These are phyloP conservation scores for Cantharis flavilabris DNA, from an alignment of 2,888 invertebrate genomes.

Conservation along the genomic window DNA sequence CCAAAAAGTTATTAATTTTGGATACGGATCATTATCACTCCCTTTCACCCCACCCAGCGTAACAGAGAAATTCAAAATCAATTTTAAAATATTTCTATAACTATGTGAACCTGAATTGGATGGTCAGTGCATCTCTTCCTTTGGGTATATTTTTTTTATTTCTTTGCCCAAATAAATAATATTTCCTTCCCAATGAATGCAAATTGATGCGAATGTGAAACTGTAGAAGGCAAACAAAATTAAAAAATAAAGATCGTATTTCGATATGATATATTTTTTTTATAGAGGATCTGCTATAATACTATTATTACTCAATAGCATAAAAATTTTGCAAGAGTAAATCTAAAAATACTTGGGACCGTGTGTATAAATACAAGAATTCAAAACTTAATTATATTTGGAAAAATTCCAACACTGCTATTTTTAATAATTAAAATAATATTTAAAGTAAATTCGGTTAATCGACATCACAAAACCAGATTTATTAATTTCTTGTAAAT, in stretches of 20 bases:
- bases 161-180: neutral
- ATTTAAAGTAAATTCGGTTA: neutral
- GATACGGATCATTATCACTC: too few species aligned
- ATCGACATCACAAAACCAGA: neutral
- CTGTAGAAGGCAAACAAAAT: neutral
- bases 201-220: neutral
- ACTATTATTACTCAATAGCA: neutral
- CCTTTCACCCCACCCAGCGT: neutral
- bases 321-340: neutral
- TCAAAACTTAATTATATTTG: neutral
- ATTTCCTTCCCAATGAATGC: neutral
- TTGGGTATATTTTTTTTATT: neutral
- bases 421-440: conserved; percentile 4
- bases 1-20: too few species aligned
- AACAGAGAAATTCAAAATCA: neutral
- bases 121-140: neutral
- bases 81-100: neutral
- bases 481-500: neutral
- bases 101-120: neutral
- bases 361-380: neutral
- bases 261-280: neutral
- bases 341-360: neutral
- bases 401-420: neutral
- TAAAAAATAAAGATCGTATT: neutral
- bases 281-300: neutral